phyloP scores from a whole-genome alignment of 2,113 vertebrate species.

The Chauna torquata region DNA sequence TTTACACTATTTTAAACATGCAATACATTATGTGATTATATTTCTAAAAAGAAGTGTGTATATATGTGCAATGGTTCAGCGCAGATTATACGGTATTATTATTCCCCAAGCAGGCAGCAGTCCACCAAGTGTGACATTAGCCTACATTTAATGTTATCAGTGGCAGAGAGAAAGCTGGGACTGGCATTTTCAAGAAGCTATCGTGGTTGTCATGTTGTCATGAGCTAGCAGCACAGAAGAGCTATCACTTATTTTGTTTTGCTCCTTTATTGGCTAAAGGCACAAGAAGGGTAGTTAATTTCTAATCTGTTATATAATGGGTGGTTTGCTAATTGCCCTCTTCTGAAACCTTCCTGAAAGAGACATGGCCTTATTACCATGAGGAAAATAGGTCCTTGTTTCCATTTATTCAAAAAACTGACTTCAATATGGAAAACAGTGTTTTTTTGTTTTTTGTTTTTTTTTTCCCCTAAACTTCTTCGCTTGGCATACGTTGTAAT shows the following conservation, averaged over 20 bases:
- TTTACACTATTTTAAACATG: neutral
- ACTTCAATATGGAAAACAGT: neutral
- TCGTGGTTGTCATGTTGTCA: neutral
- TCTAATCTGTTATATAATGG: neutral
- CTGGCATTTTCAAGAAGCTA: neutral
- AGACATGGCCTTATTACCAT: neutral
- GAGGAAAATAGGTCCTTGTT: neutral
- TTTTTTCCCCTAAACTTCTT: neutral
- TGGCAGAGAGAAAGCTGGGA: neutral
- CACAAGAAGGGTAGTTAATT: neutral
- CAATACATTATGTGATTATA: neutral
- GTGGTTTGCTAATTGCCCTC: neutral
- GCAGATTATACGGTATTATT: neutral
- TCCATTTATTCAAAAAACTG: neutral
- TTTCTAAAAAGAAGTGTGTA: neutral
- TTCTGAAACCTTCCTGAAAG: neutral
- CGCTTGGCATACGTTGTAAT: neutral
- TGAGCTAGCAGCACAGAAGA: neutral
- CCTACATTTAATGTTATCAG: neutral
- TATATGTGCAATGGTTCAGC: neutral
- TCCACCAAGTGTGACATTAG: neutral
- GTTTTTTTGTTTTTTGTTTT: neutral
- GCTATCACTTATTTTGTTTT: neutral
- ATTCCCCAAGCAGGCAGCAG: neutral
- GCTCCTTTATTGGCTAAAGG: neutral